Evolutionary conservation across 2,113 vertebrate species (phyloP).

Genomic region (Pseudonaja textilis): DNA sequence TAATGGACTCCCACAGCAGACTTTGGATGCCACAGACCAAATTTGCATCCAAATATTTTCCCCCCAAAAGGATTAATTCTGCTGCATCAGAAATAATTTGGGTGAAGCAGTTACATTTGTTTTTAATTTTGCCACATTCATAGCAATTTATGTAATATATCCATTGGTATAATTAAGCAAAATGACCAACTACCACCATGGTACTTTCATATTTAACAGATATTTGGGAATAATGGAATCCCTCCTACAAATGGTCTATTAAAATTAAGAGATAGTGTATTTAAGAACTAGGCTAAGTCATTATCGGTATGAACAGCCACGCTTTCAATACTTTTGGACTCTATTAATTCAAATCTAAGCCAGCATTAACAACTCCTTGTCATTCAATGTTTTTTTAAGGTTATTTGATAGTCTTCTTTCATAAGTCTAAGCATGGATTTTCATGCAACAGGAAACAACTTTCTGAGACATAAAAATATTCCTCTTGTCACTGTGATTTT

Average conservation of each 20-base stretch:
- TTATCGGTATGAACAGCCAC: rapidly evolving
- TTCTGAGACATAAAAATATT: not conserved
- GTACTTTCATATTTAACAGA: not conserved
- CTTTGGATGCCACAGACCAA: not conserved
- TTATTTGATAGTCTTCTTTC: constrained; percentile 26
- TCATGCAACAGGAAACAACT: not conserved
- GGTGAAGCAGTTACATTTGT: not conserved
- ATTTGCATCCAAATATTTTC: not conserved
- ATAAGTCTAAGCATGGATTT: not conserved
- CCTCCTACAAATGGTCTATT: not conserved
- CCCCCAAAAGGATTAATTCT: not conserved
- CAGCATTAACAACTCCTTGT: not conserved
- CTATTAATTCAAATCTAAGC: not conserved
- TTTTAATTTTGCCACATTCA: not conserved
- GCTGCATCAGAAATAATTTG: not conserved
- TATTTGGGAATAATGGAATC: not conserved
- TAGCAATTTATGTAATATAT: not conserved
- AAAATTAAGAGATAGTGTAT: not conserved
- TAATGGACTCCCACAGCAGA: not conserved
- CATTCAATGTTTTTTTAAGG: not conserved
- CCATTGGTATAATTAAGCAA: not conserved
- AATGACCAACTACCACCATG: not conserved
- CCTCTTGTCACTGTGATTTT: not conserved
- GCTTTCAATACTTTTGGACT: rapidly evolving
- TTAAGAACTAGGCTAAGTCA: not conserved